These are phyloP conservation scores for Cyanoderma ruficeps DNA, from an alignment of 2,113 vertebrate species.

Conservation along the genomic window DNA sequence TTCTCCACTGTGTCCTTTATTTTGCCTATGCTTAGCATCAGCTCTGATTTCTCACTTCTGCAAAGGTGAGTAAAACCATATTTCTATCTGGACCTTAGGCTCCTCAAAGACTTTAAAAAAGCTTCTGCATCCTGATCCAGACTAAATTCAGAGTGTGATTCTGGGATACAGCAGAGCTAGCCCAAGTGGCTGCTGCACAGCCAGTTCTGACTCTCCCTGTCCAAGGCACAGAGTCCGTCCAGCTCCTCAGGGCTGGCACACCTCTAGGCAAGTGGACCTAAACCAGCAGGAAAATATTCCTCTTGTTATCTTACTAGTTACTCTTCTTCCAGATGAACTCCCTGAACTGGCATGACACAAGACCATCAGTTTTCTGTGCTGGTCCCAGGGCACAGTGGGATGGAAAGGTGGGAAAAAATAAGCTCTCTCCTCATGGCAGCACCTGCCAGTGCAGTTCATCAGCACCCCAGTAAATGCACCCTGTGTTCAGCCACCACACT, in stretches of 20 bases:
- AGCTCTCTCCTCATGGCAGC: not conserved
- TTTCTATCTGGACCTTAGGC: not conserved
- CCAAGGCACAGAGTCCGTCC: not conserved
- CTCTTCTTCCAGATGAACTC: not conserved
- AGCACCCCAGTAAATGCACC: not conserved
- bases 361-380: not conserved
- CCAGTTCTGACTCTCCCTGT: not conserved
- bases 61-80: not conserved
- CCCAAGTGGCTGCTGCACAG: accelerated
- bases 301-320: not conserved
- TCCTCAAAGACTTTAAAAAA: not conserved
- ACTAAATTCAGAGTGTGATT: not conserved
- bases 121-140: not conserved
- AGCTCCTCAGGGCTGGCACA: not conserved
- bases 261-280: not conserved
- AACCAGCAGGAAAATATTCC: not conserved
- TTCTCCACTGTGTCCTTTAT: not conserved
- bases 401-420: not conserved
- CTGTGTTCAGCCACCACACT: accelerated
- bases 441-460: not conserved
- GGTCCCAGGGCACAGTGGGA: not conserved
- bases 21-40: not conserved
- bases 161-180: not conserved
- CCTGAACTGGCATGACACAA: not conserved
- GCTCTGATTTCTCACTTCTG: not conserved